Evolutionary conservation across 1,140 invertebrate genomes (phyloP), one percentile per base, ranked within the genome.

Genomic region (Spodoptera litura): DNA sequence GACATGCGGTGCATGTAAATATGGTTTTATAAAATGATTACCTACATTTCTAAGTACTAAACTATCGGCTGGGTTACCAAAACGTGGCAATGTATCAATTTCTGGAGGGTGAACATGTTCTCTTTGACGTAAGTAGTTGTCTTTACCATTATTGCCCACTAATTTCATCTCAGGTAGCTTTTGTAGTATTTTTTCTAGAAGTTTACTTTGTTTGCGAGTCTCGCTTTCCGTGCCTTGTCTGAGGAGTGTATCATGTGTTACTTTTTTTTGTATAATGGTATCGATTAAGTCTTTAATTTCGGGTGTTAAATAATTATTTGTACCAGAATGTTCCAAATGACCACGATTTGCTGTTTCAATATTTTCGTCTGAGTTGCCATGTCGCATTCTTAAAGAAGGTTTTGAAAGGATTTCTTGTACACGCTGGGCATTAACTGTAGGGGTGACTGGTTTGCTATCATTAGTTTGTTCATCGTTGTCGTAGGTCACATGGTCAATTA

Each of bases 161-260:
- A 8, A 27, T 27, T 25, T 27, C 13, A 11, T 49, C 13, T 59
- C 71, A 31, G 38, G 55, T n/a, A 74, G 38, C 51, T 15, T 74
- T 61, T 74, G 55, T 61, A 74, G 13, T 13, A 74, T 74, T 38
- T 61, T 59, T 44, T 61, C 71, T 4, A 74, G 20, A 12, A 74
- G 15, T 15, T n/a, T 61, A 25, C 25, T 74, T 74, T 74, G 55
- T 51, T 74, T 61, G n/a, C 38, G 35, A 31, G 25, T 61, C 25
- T 74, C 58, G n/a, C 13, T 59, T 61, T 61, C 38, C 13, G 55
- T 49, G 3, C 6, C 49, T 74, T 74, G 20, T 49, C 27, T 44
- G 6, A 74, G n/a, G 31, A 74, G 4, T 61, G n/a, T 6, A 49
- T 61, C 38, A 15, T 74, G 56, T 15, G 61, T 27, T 8, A 31